Evolutionary conservation across 2,113 vertebrate species (phyloP).

Genomic region (Pleuronectes platessa): DNA sequence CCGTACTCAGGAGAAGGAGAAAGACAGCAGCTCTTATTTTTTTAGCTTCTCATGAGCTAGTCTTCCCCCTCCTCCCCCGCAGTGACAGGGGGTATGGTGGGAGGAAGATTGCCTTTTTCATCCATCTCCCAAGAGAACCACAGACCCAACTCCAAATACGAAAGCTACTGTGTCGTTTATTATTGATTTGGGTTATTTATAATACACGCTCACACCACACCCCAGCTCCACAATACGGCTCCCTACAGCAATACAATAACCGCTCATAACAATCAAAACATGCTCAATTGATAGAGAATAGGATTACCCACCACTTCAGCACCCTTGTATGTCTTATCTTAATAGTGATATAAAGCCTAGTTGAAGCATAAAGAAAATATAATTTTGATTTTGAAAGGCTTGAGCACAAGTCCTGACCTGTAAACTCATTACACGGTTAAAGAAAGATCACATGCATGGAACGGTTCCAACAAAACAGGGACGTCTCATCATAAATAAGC

Average conservation of each 20-base stretch:
- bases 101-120: constrained; percentile 47
- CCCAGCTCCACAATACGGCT: constrained; percentile 1
- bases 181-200: constrained; percentile 85
- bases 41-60: constrained; percentile 19
- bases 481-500: too few relatives aligned
- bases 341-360: background rate
- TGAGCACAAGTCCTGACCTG: too few relatives aligned
- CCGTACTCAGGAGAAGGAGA: constrained; percentile 30
- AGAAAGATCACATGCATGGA: too few relatives aligned
- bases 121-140: constrained; percentile 62
- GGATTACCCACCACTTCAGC: background rate
- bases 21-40: constrained; percentile 51
- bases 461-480: too few relatives aligned
- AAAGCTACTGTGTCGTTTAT: constrained; percentile 80
- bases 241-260: background rate
- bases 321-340: too few relatives aligned
- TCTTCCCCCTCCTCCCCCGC: constrained; percentile 4
- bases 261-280: background rate
- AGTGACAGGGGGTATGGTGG: constrained; percentile 2
- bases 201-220: constrained; percentile 62
- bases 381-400: too few relatives aligned
- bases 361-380: background rate
- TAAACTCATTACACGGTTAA: too few relatives aligned
- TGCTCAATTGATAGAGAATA: background rate
- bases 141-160: constrained; percentile 73